Evolutionary conservation across 2,888 invertebrate genomes (phyloP).

Genomic region (Aethes cnicana): DNA sequence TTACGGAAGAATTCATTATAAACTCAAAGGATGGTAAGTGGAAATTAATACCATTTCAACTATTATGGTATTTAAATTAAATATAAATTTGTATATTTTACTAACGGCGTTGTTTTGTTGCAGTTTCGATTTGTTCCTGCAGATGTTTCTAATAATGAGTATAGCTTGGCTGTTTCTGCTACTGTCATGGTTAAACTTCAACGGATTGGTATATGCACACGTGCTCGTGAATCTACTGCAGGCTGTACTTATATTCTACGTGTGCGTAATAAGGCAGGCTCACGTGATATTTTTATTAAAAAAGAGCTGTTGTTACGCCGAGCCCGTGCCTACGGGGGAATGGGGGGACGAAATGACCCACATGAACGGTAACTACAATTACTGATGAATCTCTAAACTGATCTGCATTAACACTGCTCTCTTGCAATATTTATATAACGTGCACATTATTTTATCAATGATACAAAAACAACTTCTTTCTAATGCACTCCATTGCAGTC

Average conservation of each 20-base stretch:
- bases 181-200: slow-evolving; percentile 88
- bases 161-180: slow-evolving; percentile 89
- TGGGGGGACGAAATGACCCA: slow-evolving; percentile 96
- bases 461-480: too few species aligned
- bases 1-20: slow-evolving; percentile 93
- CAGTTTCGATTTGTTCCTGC: slow-evolving; percentile 90
- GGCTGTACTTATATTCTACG: slow-evolving; percentile 88
- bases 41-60: background rate
- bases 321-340: slow-evolving; percentile 88
- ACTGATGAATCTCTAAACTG: background rate
- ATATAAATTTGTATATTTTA: background rate
- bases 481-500: too few species aligned
- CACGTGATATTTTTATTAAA: slow-evolving; percentile 90
- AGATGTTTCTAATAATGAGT: slow-evolving; percentile 88
- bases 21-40: slow-evolving; percentile 89
- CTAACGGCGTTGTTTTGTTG: slow-evolving; percentile 50
- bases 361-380: slow-evolving; percentile 85
- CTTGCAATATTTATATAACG: background rate
- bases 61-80: too few species aligned
- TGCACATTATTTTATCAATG: background rate
- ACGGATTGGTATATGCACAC: slow-evolving; percentile 88
- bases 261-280: slow-evolving; percentile 89
- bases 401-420: background rate
- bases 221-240: slow-evolving; percentile 89
- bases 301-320: slow-evolving; percentile 90